phyloP scores from a whole-genome alignment of 2,888 invertebrate species.

The Epinotia ramella region DNA sequence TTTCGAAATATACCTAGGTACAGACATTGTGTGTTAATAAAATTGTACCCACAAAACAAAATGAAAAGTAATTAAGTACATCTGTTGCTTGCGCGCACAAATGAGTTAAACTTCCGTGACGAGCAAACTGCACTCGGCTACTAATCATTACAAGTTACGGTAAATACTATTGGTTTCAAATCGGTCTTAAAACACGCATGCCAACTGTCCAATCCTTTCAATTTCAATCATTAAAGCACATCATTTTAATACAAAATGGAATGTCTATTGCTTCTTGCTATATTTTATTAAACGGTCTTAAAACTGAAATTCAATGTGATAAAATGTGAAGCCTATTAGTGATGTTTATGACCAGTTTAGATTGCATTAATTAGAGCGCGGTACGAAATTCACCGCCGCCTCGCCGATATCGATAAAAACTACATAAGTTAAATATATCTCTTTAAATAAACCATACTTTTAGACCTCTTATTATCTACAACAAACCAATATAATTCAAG shows the following conservation, averaged over 20 bases:
- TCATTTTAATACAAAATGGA: conserved; percentile 53
- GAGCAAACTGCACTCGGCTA: conserved; percentile 7
- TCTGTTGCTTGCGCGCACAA: no score
- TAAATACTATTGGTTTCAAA: conserved; percentile 26
- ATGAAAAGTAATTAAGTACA: no score
- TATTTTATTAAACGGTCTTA: conserved; percentile 28
- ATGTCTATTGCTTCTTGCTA: conserved; percentile 64
- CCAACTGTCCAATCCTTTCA: conserved; percentile 12
- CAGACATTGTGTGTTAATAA: no score
- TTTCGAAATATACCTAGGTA: no score
- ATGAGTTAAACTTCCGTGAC: background rate
- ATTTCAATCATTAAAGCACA: conserved; percentile 27
- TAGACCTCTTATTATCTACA: conserved; percentile 49
- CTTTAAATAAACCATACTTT: conserved; percentile 52
- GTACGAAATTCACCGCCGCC: background rate
- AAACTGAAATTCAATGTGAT: conserved; percentile 21
- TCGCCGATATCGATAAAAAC: conserved; percentile 39
- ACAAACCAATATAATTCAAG: conserved; percentile 52
- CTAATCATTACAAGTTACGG: conserved; percentile 22
- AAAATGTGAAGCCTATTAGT: conserved; percentile 7
- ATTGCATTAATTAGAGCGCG: background rate
- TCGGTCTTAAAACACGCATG: conserved; percentile 4
- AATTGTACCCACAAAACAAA: no score
- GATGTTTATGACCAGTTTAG: conserved; percentile 8
- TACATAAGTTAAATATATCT: conserved; percentile 54